Conservation (phyloP, 2,113 vertebrate species). For the Brachyhypopomus occidentalis region DNA sequence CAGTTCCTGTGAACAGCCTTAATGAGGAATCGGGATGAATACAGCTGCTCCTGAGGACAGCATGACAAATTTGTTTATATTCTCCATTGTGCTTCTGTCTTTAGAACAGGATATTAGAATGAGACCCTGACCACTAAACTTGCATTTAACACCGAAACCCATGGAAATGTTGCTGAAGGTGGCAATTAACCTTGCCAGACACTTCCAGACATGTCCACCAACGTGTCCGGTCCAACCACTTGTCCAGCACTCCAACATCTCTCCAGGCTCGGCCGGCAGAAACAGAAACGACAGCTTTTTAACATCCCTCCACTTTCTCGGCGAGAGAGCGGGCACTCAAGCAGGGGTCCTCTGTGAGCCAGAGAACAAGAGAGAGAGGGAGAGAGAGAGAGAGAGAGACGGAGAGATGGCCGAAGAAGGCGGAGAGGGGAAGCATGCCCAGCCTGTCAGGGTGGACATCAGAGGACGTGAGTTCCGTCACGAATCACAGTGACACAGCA, state of each 20-base stretch:
- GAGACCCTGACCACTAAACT: neutral
- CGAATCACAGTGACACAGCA: slow-evolving; percentile 50
- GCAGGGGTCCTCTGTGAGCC: slow-evolving; percentile 29
- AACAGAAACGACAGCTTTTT: slow-evolving; percentile 62
- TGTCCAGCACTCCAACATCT: slow-evolving; percentile 50
- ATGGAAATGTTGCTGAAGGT: neutral
- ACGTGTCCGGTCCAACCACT: slow-evolving; percentile 36
- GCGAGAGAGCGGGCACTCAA: slow-evolving; percentile 28
- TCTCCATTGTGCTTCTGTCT: neutral
- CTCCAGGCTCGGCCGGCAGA: slow-evolving; percentile 55
- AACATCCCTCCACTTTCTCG: slow-evolving; percentile 51
- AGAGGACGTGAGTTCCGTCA: slow-evolving; percentile 56
- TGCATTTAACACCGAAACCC: neutral
- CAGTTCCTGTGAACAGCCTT: slow-evolving; percentile 15
- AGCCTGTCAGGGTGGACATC: slow-evolving; percentile 44
- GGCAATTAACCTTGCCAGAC: neutral
- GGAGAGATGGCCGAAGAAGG: slow-evolving; percentile 24
- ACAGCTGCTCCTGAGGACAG: no score
- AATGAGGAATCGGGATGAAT: neutral
- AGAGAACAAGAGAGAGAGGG: slow-evolving; percentile 40
- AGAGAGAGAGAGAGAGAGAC: slow-evolving; percentile 25
- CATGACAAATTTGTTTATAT: no score
- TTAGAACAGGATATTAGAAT: neutral
- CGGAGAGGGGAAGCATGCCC: slow-evolving; percentile 29
- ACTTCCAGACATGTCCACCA: neutral